Evolutionary conservation across 2,888 invertebrate species (phyloP).

Genomic region (Pollenia griseotomentosa): DNA sequence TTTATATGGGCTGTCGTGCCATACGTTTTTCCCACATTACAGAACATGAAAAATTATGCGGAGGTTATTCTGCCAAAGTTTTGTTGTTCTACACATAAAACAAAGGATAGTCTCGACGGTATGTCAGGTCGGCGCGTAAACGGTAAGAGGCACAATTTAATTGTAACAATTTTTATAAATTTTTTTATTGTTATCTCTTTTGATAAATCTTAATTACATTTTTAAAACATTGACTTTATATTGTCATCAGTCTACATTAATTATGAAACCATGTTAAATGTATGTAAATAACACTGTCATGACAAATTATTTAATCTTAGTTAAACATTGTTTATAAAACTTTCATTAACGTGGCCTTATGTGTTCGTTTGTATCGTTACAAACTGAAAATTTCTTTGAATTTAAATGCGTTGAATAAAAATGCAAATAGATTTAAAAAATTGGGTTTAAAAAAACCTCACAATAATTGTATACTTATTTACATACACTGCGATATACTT

Average conservation of each 20-base stretch:
- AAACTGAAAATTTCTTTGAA: neutral
- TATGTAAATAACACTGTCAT: constrained; percentile 29
- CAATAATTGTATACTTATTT: constrained; percentile 3
- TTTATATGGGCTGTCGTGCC: too few relatives aligned
- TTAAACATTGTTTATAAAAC: constrained; percentile 32
- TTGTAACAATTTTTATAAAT: neutral
- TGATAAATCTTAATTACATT: neutral
- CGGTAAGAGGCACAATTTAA: neutral
- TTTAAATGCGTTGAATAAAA: constrained; percentile 34
- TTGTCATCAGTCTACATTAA: neutral
- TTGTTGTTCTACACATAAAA: too few relatives aligned
- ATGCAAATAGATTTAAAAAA: constrained; percentile 17
- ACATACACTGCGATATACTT: neutral
- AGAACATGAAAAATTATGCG: too few relatives aligned
- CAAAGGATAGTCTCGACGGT: too few relatives aligned
- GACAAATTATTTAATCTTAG: constrained; percentile 39
- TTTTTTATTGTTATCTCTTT: neutral
- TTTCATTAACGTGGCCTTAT: constrained; percentile 25
- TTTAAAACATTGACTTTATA: neutral
- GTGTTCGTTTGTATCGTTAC: neutral
- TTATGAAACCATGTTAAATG: neutral
- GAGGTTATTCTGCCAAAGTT: too few relatives aligned
- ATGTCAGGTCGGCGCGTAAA: too few relatives aligned
- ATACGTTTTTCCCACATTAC: too few relatives aligned
- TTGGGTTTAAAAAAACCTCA: constrained; percentile 1